Conservation (phyloP, 1,140 invertebrate species). For the Cydia splendana region DNA sequence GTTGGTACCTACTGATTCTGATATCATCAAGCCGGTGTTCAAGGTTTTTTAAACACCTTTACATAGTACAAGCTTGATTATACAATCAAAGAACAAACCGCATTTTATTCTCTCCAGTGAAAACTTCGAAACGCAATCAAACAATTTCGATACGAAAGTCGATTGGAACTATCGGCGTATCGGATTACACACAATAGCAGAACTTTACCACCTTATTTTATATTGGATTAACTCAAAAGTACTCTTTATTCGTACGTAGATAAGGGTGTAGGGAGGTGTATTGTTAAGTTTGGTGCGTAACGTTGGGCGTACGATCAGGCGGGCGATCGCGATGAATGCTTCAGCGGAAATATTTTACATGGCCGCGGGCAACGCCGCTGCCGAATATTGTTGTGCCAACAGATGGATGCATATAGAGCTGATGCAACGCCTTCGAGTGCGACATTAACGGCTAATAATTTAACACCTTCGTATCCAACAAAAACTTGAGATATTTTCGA, state of each 20-base stretch:
- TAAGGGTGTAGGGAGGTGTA: constrained; percentile 45
- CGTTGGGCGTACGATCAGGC: constrained; percentile 66
- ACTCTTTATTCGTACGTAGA: constrained; percentile 41
- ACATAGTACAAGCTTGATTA: neutral
- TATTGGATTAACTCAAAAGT: constrained; percentile 40
- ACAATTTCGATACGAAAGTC: constrained; percentile 62
- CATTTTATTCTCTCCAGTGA: constrained; percentile 40
- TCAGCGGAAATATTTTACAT: constrained; percentile 79
- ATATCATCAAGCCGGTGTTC: neutral
- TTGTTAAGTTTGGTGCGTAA: constrained; percentile 61
- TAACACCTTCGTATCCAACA: too few relatives aligned
- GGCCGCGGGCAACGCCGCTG: constrained; percentile 64
- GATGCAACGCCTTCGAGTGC: constrained; percentile 40
- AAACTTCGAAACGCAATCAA: constrained; percentile 61
- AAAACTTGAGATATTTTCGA: too few relatives aligned
- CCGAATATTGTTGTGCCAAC: constrained; percentile 77
- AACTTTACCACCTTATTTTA: constrained; percentile 55
- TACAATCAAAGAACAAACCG: constrained; percentile 14
- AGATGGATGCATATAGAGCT: constrained; percentile 59
- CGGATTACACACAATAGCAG: constrained; percentile 70
- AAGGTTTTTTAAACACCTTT: neutral
- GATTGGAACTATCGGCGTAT: constrained; percentile 67
- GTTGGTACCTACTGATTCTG: neutral
- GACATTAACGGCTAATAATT: neutral
- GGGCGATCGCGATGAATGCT: constrained; percentile 77